phyloP scores from a whole-genome alignment of 2,888 invertebrate genomes.

The Maniola hyperantus region DNA sequence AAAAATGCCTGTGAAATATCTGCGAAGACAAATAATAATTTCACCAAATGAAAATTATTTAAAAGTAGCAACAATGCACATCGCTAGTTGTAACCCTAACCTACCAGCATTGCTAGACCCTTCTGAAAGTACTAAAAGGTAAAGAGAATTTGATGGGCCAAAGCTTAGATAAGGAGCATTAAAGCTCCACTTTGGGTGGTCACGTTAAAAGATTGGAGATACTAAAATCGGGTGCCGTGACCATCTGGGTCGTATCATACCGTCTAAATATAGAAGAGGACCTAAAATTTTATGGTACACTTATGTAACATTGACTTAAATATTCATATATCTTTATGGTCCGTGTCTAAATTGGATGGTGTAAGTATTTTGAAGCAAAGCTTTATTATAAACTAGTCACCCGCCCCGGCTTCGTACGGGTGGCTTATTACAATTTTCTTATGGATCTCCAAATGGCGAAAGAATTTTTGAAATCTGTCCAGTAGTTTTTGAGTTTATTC shows the following conservation, averaged over 20 bases:
- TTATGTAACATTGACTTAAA: constrained; percentile 56
- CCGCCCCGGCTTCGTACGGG: too few relatives aligned
- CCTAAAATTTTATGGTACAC: constrained; percentile 70
- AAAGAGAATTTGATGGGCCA: constrained; percentile 50
- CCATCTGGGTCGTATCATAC: constrained; percentile 79
- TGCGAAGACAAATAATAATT: too few relatives aligned
- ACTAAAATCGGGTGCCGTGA: constrained; percentile 77
- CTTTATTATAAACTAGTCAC: too few relatives aligned
- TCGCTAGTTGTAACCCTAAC: constrained; percentile 53
- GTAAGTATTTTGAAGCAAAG: background rate
- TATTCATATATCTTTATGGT: constrained; percentile 43
- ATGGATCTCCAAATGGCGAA: too few relatives aligned
- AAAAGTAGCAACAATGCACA: too few relatives aligned
- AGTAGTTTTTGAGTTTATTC: too few relatives aligned
- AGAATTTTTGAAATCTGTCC: too few relatives aligned
- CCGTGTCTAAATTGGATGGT: constrained; percentile 37
- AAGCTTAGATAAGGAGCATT: constrained; percentile 55
- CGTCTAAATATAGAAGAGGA: constrained; percentile 73
- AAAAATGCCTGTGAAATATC: too few relatives aligned
- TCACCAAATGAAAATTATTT: too few relatives aligned
- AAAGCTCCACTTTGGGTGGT: constrained; percentile 60
- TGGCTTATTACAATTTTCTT: too few relatives aligned
- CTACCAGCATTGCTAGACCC: constrained; percentile 58
- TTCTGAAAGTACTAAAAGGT: constrained; percentile 41
- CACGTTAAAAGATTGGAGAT: constrained; percentile 72